Percentiles rank a stretch among this genome's conserved stretches.
Evolutionary conservation across 2,113 vertebrate species (phyloP).

Genomic region (Oenanthe melanoleuca): DNA sequence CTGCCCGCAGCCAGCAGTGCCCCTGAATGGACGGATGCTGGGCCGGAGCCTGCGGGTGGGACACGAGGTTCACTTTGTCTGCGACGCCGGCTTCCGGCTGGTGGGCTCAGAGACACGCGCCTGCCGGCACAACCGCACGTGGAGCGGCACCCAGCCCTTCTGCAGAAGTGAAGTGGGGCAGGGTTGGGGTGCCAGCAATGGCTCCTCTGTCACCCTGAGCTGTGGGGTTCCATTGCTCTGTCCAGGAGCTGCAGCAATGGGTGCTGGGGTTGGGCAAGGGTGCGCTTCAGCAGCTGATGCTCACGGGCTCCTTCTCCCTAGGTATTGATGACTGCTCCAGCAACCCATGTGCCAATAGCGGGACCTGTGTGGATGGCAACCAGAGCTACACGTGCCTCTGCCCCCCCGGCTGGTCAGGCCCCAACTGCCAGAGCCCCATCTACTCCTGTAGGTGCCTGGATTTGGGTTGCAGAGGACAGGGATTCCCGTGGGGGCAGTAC

Average conservation of each 20-base stretch:
- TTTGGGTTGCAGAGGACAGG: rapidly evolving
- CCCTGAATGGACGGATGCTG: conserved; percentile 78
- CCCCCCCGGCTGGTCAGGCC: conserved; percentile 81
- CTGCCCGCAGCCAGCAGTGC: conserved; percentile 73
- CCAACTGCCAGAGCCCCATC: conserved; percentile 78
- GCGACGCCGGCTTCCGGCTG: conserved; percentile 77
- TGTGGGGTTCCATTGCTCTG: background rate
- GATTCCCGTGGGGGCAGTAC: background rate
- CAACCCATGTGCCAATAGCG: conserved; percentile 81
- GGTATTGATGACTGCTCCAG: conserved; percentile 82
- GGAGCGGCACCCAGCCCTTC: conserved; percentile 79
- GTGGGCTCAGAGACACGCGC: conserved; percentile 79
- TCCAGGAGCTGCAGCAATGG: background rate
- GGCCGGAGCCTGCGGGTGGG: conserved; percentile 72
- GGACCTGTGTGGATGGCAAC: conserved; percentile 81
- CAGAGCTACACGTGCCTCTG: conserved; percentile 83
- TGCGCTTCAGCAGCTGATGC: background rate
- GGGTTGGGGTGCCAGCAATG: rapidly evolving
- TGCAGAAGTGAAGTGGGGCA: conserved; percentile 75
- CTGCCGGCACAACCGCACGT: conserved; percentile 78
- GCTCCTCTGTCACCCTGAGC: background rate
- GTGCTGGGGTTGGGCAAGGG: background rate
- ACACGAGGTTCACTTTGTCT: conserved; percentile 84
- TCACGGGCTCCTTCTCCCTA: conserved; percentile 38
- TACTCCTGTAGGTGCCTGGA: conserved; percentile 74